A percentile compares a stretch with the other conserved stretches of the same genome.
Evolutionary conservation across 2,113 vertebrate genomes (phyloP).

Genomic region (Malurus elegans): DNA sequence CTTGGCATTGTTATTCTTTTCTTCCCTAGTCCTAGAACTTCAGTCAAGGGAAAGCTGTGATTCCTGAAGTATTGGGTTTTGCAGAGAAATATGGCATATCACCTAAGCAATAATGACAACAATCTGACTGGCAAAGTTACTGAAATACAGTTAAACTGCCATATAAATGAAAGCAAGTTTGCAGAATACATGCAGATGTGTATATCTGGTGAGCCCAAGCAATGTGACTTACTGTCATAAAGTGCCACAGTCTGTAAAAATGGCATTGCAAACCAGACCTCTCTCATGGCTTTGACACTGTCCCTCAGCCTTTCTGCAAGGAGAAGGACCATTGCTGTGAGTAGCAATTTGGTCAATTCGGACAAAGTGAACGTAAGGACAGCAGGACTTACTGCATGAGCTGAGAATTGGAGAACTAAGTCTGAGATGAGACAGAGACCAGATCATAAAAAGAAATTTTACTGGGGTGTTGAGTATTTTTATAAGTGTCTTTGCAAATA

Average conservation of each 20-base stretch:
- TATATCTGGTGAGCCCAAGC: not conserved
- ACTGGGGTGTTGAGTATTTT: not conserved
- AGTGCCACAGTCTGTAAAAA: not conserved
- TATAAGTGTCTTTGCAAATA: not conserved
- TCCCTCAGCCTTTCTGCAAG: not conserved
- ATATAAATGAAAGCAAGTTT: not conserved
- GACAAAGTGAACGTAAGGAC: not conserved
- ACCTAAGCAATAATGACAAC: not conserved
- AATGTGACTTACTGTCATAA: not conserved
- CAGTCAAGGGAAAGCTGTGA: not conserved
- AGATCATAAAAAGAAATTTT: not conserved
- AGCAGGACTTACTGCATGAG: not conserved
- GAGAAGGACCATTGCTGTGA: not conserved
- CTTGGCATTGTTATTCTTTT: not conserved
- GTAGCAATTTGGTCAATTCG: not conserved
- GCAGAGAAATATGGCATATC: not conserved
- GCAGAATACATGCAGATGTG: too few species aligned
- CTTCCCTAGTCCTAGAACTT: not conserved
- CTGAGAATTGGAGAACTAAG: not conserved
- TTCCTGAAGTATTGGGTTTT: not conserved
- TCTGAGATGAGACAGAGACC: not conserved
- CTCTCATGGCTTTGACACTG: not conserved
- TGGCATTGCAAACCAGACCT: not conserved
- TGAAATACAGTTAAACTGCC: not conserved
- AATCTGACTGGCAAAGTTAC: not conserved